Evolutionary conservation across 1,140 invertebrate genomes (phyloP).

Genomic region (Cotesia typhae): DNA sequence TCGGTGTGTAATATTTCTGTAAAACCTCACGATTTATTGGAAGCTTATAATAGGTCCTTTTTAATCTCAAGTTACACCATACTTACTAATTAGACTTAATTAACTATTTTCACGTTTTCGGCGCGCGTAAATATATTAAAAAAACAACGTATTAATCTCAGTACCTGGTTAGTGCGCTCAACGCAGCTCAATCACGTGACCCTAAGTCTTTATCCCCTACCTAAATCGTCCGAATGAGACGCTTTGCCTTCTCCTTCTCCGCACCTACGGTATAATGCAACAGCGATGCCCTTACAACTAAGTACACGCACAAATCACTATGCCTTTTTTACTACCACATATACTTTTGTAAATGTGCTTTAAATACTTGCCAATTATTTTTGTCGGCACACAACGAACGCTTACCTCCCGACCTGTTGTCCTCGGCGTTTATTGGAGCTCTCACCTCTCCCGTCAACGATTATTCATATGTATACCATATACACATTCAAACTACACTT

Average conservation of each 20-base stretch:
- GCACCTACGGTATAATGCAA: not conserved
- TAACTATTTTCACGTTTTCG: constrained; percentile 47
- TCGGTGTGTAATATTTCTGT: constrained; percentile 38
- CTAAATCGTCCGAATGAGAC: not conserved
- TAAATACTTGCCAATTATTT: not conserved
- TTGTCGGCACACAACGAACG: not conserved
- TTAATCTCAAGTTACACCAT: constrained; percentile 29
- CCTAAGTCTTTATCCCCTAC: constrained; percentile 43
- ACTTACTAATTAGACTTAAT: constrained; percentile 43
- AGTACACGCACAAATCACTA: constrained; percentile 1
- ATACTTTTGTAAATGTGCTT: not conserved
- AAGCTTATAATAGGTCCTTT: constrained; percentile 42
- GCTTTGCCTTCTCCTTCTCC: constrained; percentile 11
- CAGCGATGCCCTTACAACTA: not conserved
- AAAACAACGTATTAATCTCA: constrained; percentile 57
- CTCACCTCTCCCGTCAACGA: constrained; percentile 4
- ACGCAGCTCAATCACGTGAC: constrained; percentile 63
- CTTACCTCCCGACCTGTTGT: constrained; percentile 24
- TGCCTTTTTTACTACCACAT: not conserved
- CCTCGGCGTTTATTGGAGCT: constrained; percentile 24
- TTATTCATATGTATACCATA: not conserved
- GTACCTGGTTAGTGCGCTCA: constrained; percentile 64
- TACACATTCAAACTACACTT: not conserved
- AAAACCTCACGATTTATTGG: constrained; percentile 50
- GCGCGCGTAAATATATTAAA: constrained; percentile 54